Conservation (phyloP, 2,888 invertebrate species). For the Ariolimax columbianus region DNA sequence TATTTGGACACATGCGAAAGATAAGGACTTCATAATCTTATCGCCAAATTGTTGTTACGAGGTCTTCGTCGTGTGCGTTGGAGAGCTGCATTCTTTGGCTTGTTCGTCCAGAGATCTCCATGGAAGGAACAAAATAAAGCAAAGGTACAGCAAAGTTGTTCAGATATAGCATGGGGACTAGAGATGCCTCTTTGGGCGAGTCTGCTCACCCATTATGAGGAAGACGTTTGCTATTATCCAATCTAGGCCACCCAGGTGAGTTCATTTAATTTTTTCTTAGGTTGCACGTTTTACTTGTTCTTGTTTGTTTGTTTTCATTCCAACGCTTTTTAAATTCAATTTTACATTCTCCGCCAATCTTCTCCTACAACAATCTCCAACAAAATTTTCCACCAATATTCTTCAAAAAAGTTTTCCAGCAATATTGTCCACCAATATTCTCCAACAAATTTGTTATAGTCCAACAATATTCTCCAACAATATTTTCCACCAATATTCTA, state of each 20-base stretch:
- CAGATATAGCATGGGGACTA: constrained; percentile 43
- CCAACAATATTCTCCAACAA: no score
- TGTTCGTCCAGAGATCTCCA: not conserved
- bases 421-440: no score
- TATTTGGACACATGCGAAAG: not conserved
- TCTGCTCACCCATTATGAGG: constrained; percentile 52
- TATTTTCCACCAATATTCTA: no score
- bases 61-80: not conserved
- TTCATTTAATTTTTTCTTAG: no score
- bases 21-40: not conserved
- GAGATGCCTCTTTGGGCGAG: constrained; percentile 45
- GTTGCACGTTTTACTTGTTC: no score
- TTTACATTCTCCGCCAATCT: no score
- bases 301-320: no score
- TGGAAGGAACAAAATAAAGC: constrained; percentile 38
- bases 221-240: constrained; percentile 46
- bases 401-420: no score
- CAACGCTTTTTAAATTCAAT: no score
- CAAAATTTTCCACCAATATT: no score
- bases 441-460: no score
- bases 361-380: no score
- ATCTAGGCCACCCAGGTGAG: constrained; percentile 55
- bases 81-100: not conserved
- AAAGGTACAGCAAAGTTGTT: not conserved
- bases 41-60: not conserved